phyloP scores from a whole-genome alignment of 2,113 vertebrate species.

The Megaleporinus macrocephalus region DNA sequence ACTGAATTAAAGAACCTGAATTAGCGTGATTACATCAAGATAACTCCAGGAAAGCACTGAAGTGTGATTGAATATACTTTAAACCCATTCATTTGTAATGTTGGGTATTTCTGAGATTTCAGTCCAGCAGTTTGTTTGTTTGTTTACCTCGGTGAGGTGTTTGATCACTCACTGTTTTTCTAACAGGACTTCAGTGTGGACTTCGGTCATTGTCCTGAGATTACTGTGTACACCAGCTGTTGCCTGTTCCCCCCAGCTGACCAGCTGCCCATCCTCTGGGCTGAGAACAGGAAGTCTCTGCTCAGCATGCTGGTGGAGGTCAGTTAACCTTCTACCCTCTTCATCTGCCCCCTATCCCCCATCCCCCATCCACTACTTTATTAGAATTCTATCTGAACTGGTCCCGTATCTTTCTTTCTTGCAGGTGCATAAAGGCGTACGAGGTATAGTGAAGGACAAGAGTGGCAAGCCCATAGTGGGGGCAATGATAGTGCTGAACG shows the following conservation, averaged over 20 bases:
- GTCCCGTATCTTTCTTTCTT: slow-evolving; percentile 27
- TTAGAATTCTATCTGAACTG: not conserved
- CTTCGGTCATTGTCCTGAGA: slow-evolving; percentile 95
- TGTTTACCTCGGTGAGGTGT: not conserved
- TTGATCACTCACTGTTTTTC: slow-evolving; percentile 34
- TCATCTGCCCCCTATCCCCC: not conserved
- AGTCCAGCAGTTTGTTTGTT: not conserved
- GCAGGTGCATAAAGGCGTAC: slow-evolving; percentile 95
- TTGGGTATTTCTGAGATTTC: not conserved
- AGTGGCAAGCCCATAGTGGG: slow-evolving; percentile 89
- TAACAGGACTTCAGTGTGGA: slow-evolving; percentile 91
- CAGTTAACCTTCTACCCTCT: slow-evolving; percentile 53
- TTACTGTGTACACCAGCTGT: slow-evolving; percentile 95
- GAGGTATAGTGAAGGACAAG: slow-evolving; percentile 89
- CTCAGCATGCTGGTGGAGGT: slow-evolving; percentile 98
- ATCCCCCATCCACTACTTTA: not conserved
- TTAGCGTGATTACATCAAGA: no score
- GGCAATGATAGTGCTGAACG: slow-evolving; percentile 87
- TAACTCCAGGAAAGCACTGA: no score
- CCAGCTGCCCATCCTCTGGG: slow-evolving; percentile 87
- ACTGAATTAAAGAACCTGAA: no score
- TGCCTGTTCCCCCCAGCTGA: slow-evolving; percentile 89
- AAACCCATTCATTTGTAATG: no score
- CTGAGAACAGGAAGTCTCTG: slow-evolving; percentile 91
- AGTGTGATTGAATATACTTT: no score